A percentile compares a stretch with the other conserved stretches of the same genome.
Conservation (phyloP, 1,140 invertebrate species). For the Grapholita molesta region DNA sequence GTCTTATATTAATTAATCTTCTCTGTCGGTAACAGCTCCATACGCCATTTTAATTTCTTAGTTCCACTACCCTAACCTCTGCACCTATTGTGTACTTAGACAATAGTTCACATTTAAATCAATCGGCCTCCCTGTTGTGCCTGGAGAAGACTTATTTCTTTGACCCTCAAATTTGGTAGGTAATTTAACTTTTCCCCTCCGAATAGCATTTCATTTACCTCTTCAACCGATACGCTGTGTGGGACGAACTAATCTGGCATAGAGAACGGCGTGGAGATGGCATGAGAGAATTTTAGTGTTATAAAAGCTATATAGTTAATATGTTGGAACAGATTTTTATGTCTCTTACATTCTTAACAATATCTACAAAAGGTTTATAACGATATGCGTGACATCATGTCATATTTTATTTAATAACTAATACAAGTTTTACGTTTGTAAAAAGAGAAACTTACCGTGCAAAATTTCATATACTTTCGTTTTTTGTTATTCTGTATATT, state of each 20-base stretch:
- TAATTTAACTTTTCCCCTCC: constrained; percentile 78
- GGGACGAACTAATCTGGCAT: constrained; percentile 74
- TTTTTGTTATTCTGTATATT: too few relatives aligned
- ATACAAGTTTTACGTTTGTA: too few relatives aligned
- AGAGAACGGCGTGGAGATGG: constrained; percentile 38
- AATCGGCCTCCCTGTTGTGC: constrained; percentile 61
- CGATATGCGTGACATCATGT: too few relatives aligned
- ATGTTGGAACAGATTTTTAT: too few relatives aligned
- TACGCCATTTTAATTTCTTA: not conserved
- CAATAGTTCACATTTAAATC: constrained; percentile 51
- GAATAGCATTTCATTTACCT: constrained; percentile 78
- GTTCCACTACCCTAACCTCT: constrained; percentile 5
- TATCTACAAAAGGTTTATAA: too few relatives aligned
- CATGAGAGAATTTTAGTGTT: too few relatives aligned
- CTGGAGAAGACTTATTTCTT: constrained; percentile 72
- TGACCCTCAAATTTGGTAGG: constrained; percentile 78
- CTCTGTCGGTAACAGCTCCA: not conserved
- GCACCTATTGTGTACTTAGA: constrained; percentile 11
- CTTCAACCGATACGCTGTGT: constrained; percentile 76
- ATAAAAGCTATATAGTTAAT: too few relatives aligned
- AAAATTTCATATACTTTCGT: too few relatives aligned
- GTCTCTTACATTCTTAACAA: not conserved
- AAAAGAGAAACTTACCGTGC: too few relatives aligned
- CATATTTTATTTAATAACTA: too few relatives aligned
- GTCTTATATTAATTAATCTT: too few relatives aligned